A percentile compares a stretch with the other conserved stretches of the same genome.
These are phyloP conservation scores for Perca schrenkii DNA, from an alignment of 2,113 vertebrate genomes.

Conservation along the genomic window DNA sequence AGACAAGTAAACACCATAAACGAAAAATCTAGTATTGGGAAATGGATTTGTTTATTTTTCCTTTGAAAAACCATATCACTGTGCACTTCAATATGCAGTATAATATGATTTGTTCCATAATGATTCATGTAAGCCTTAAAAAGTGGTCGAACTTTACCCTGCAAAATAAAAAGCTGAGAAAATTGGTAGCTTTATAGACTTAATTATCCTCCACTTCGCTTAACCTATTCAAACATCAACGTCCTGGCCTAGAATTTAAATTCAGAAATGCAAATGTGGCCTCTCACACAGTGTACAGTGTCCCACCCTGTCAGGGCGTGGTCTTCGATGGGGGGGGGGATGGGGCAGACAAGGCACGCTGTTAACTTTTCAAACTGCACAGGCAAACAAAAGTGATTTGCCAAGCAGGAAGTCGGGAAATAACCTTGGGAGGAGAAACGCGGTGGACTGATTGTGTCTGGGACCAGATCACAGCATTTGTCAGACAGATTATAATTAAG, in stretches of 20 bases:
- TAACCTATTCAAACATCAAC: conserved; percentile 48
- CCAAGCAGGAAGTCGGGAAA: conserved; percentile 55
- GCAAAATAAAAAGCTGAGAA: conserved; percentile 25
- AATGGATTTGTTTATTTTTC: not conserved
- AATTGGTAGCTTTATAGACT: not conserved
- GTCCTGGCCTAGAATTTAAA: conserved; percentile 48
- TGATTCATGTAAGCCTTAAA: conserved; percentile 3
- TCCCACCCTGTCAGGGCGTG: conserved; percentile 63
- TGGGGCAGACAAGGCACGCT: conserved; percentile 47
- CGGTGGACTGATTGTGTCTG: not conserved
- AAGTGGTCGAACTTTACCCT: conserved; percentile 6
- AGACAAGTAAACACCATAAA: conserved; percentile 43
- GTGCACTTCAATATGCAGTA: conserved; percentile 1
- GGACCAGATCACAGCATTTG: not conserved
- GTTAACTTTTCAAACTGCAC: conserved; percentile 73
- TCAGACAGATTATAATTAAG: conserved; percentile 3
- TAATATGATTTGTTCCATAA: not conserved
- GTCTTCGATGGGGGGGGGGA: conserved; percentile 40
- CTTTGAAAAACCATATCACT: conserved; percentile 13
- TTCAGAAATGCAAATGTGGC: conserved; percentile 55
- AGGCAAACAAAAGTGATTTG: conserved; percentile 51
- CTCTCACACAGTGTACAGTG: conserved; percentile 25
- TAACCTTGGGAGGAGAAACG: conserved; percentile 20
- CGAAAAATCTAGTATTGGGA: conserved; percentile 20
- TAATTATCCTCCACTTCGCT: conserved; percentile 49